Base-by-base conservation (phyloP, 2,888 invertebrate species). In the Eupithecia dodoneata region DNA sequence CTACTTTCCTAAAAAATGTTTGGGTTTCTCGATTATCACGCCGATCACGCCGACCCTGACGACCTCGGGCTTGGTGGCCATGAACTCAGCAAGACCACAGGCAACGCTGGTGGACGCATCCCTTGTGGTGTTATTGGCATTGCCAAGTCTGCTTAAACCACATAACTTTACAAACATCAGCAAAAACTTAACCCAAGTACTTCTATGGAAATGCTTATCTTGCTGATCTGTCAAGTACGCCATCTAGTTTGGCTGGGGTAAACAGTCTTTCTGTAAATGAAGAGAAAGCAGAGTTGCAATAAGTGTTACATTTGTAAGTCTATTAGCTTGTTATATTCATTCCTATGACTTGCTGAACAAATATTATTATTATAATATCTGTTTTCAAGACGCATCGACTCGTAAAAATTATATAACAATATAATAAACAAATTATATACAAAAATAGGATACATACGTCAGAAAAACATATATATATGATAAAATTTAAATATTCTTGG, bases 21-120 rank as follows among this genome's bases (percentile, higher is more conserved):
- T 47, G 12, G 47, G 3, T 47, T 12, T 47, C 12, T 47, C 12
- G 47, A 30, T 30, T 30, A 30, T 30, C 87, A 97, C 98, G 6
- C 92, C 98, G 83, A 98, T 98, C 99, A 99, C 91, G 99, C 98
- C 66, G 99, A 99, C 93, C 96, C 97, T 0, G 99, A 99, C 94
- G 99, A 99, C 93, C 94, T 99, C 78, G 99, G 99, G n/a, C 93
- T 97, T 80, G 99, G 99, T 49, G 99, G 98, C 0, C 98, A 98
- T 87, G 98, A 99, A 88, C 95, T 98, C 82, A 99, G 99, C 95
- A 97, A 97, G 94, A 97, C 97, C 5, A 99, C 99, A 15, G 99
- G 99, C 76, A 99, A 99, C 92, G 99, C 99, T 74, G 99, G 99
- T 3, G 98, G 97, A 30, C 97, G 99, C 83, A 94, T 98, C 81